A percentile compares a stretch with the other conserved stretches of the same genome.
Conservation (phyloP, 37 sponge, comb jelly and placozoan species). For the Dysidea cf. avara region DNA sequence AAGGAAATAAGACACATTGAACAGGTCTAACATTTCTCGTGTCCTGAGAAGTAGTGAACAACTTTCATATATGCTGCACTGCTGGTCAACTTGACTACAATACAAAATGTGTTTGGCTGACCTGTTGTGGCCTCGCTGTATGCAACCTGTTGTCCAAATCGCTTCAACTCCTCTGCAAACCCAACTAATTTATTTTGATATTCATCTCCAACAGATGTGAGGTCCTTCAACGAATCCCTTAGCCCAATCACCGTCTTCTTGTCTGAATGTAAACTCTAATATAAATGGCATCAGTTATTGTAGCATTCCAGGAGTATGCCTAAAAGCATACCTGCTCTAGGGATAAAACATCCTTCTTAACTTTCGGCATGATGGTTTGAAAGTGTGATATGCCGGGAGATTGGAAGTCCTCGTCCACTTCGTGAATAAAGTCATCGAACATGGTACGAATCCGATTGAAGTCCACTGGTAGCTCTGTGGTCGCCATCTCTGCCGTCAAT, state of each 20-base stretch:
- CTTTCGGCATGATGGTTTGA: conserved; percentile 60
- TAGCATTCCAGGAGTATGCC: background rate
- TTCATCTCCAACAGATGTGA: background rate
- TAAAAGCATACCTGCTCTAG: conserved; percentile 77
- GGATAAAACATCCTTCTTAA: conserved; percentile 42
- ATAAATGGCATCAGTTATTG: background rate
- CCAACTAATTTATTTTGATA: background rate
- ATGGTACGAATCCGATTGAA: too few species aligned
- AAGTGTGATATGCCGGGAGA: conserved; percentile 55
- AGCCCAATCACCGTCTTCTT: background rate
- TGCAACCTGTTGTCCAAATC: background rate
- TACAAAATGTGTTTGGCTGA: too few species aligned
- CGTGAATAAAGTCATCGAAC: conserved; percentile 59
- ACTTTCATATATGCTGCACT: too few species aligned
- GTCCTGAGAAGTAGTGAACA: too few species aligned
- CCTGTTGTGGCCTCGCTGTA: background rate
- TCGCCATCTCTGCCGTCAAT: too few species aligned
- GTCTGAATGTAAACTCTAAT: background rate
- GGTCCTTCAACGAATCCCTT: background rate
- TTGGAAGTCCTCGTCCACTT: conserved; percentile 68
- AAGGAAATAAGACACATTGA: too few species aligned
- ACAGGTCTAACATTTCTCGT: too few species aligned
- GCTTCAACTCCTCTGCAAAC: background rate
- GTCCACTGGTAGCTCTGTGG: too few species aligned
- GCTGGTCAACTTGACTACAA: too few species aligned